Evolutionary conservation across 2,113 vertebrate species (phyloP), one percentile per base, ranked within the genome.

Genomic region (Grus americana): DNA sequence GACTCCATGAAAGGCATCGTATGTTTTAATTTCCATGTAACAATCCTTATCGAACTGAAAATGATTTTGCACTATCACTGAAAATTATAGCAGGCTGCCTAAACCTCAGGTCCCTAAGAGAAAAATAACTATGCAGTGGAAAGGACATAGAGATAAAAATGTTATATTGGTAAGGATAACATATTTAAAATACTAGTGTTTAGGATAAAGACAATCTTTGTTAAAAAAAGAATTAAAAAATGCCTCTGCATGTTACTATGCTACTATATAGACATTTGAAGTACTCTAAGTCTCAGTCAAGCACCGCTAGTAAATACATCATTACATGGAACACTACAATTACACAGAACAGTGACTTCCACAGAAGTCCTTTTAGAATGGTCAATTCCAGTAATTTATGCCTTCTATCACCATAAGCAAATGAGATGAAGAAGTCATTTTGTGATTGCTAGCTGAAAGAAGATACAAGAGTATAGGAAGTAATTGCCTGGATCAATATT

Each of bases 371-470:
- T 84, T 95, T 95, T 59, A 92, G 68, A 67, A 57, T 58, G 61
- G n/a, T 74, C 93, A 81, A 44, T 96, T 95, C 42, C 24, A 81
- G 68, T n/a, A 92, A 95, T 95, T 95, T 95, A 96, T 95, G 73
- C 12, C 72, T 74, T 67, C 44, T 65, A 92, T 89, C 83, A 86
- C 72, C 18, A 67, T 79, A 92, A 91, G 80, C 80, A 96, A 95
- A 96, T 89, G 86, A 92, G 80, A 84, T 34, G 55, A 93, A 95
- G 88, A 86, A 57, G 61, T 92, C 86, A 81, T 78, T 86, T 84
- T 86, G 68, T 74, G 73, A 90, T 32, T 92, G 66, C 57, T 68
- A 86, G 47, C 54, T 86, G 82, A 84, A 94, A 78, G 76, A 93
- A 79, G 38, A 72, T 34, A 73, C 47, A 65, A 47, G 44, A 80